Conservation (phyloP, 1,140 invertebrate species). For the Megalopta genalis region DNA sequence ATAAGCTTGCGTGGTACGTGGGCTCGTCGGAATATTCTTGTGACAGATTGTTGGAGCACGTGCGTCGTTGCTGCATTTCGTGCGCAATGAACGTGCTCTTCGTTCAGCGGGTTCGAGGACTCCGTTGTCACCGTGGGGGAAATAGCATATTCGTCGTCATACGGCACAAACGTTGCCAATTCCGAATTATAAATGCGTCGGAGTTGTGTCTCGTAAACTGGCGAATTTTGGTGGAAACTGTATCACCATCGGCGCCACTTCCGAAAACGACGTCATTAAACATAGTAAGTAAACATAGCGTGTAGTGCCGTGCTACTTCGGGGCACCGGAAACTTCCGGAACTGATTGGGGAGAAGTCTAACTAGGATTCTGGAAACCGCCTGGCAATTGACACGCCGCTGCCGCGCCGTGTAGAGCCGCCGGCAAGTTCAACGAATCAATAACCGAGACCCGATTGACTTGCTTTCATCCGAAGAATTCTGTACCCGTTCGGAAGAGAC, state of each 20-base stretch:
- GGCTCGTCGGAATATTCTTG: conserved; percentile 39
- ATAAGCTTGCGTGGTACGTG: conserved; percentile 18
- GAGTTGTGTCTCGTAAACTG: not conserved
- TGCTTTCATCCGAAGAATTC: conserved; percentile 22
- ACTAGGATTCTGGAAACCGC: too few species aligned
- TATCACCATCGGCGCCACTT: not conserved
- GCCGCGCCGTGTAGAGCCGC: too few species aligned
- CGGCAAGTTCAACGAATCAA: too few species aligned
- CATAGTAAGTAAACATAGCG: not conserved
- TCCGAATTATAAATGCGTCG: not conserved
- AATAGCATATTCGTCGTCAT: conserved; percentile 32
- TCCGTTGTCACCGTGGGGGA: conserved; percentile 20
- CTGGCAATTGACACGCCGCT: too few species aligned
- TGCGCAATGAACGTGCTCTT: conserved; percentile 44
- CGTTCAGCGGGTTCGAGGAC: conserved; percentile 7
- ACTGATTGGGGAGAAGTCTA: too few species aligned
- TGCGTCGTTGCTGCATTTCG: conserved; percentile 44
- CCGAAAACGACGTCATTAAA: not conserved
- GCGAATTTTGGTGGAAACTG: not conserved
- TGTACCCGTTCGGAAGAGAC: not conserved
- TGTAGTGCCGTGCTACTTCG: too few species aligned
- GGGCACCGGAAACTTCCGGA: too few species aligned
- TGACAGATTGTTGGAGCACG: conserved; percentile 56
- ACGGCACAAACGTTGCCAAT: not conserved
- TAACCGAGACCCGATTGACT: too few species aligned